A percentile compares a stretch with the other conserved stretches of the same genome.
Evolutionary conservation across 37 sponge, comb jelly and placozoan species (phyloP).

Genomic region (Oscarella lobularis): DNA sequence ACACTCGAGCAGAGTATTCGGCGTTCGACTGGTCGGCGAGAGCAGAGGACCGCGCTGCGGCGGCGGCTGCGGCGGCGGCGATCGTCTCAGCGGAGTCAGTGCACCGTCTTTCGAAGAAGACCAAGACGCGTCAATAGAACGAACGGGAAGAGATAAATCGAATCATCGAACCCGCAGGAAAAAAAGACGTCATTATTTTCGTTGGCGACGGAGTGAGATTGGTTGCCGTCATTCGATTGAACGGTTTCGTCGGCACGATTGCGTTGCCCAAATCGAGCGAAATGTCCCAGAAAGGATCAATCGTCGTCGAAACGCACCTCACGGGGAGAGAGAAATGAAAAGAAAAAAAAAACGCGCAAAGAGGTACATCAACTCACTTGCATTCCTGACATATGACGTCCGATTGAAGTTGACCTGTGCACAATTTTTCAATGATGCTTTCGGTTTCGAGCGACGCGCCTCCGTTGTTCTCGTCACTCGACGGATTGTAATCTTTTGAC

Average conservation of each 20-base stretch:
- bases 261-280: slow-evolving; percentile 68
- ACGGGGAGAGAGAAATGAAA: slow-evolving; percentile 1
- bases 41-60: background rate
- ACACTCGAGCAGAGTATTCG: slow-evolving; percentile 55
- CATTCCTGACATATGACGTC: slow-evolving; percentile 76
- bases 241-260: background rate
- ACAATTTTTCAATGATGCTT: slow-evolving; percentile 82
- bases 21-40: slow-evolving; percentile 8
- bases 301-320: slow-evolving; percentile 73
- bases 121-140: too few species aligned
- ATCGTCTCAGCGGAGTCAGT: too few species aligned
- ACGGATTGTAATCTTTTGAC: background rate
- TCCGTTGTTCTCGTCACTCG: too few species aligned
- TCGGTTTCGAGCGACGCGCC: background rate
- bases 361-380: slow-evolving; percentile 26
- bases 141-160: too few species aligned
- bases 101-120: too few species aligned
- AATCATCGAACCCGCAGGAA: too few species aligned
- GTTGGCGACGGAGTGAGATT: background rate
- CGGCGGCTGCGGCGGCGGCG: too few species aligned
- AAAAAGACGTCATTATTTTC: too few species aligned
- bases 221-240: background rate
- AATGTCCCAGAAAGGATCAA: slow-evolving; percentile 93
- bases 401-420: slow-evolving; percentile 80
- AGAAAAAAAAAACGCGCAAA: background rate